These are phyloP conservation scores for Hippocampus mohnikei DNA, from an alignment of 2,113 vertebrate genomes.

Conservation along the genomic window DNA sequence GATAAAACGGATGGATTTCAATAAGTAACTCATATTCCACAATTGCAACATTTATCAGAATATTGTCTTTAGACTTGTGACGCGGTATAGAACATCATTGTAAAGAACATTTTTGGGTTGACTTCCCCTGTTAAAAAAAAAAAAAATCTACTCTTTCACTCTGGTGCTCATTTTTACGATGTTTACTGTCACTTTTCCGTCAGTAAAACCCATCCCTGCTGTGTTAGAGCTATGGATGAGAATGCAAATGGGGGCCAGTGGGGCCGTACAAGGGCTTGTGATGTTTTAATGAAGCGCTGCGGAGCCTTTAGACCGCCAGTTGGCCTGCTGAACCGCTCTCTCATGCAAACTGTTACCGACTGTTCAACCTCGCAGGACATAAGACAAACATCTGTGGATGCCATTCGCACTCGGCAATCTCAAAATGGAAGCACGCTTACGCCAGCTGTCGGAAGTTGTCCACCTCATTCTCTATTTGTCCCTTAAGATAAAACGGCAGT, in stretches of 20 bases:
- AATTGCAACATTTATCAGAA: no score
- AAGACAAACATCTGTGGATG: slow-evolving; percentile 62
- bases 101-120: no score
- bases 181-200: not conserved
- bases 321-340: slow-evolving; percentile 33
- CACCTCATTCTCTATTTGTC: slow-evolving; percentile 17
- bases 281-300: slow-evolving; percentile 43
- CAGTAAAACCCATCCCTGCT: slow-evolving; percentile 4
- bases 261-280: slow-evolving; percentile 4
- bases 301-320: slow-evolving; percentile 36
- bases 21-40: no score
- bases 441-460: slow-evolving; percentile 35
- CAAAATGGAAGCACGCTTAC: slow-evolving; percentile 26
- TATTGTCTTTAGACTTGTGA: no score
- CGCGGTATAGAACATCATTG: no score
- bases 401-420: slow-evolving; percentile 48
- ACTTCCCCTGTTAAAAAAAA: not conserved
- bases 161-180: slow-evolving; percentile 13
- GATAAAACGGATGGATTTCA: no score
- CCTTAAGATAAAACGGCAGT: slow-evolving; percentile 15
- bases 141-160: slow-evolving; percentile 20
- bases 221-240: slow-evolving; percentile 7
- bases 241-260: not conserved
- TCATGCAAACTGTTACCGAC: slow-evolving; percentile 39
- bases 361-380: slow-evolving; percentile 35